A percentile compares a stretch with the other conserved stretches of the same genome.
phyloP scores from a whole-genome alignment of 2,888 invertebrate genomes.

The Limnephilus auricula region DNA sequence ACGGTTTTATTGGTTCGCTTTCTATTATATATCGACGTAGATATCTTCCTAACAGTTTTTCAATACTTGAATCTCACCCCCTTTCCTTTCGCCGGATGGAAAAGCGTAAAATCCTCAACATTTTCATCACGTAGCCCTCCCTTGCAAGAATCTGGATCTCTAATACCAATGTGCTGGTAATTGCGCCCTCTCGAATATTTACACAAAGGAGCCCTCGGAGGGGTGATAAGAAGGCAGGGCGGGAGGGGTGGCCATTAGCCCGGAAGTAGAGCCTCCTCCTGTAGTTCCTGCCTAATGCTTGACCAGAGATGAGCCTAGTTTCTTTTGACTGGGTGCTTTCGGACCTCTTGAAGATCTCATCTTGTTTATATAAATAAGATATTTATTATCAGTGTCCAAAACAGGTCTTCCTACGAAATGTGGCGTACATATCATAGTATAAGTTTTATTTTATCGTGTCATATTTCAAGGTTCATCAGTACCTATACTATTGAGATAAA shows the following conservation, averaged over 20 bases:
- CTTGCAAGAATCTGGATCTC: not conserved
- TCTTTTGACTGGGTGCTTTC: conserved; percentile 24
- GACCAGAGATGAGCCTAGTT: not conserved
- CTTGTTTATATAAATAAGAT: not conserved
- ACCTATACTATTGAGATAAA: too few relatives aligned
- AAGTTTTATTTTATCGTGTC: too few relatives aligned
- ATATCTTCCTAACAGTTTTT: not conserved
- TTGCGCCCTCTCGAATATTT: conserved; percentile 29
- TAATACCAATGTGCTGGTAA: conserved; percentile 13
- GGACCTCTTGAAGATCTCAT: not conserved
- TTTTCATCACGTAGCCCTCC: conserved; percentile 2
- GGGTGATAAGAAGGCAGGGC: conserved; percentile 5
- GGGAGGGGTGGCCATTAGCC: conserved; percentile 4
- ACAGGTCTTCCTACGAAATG: not conserved
- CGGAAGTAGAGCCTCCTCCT: not conserved
- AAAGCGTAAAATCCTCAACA: not conserved
- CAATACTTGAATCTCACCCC: not conserved
- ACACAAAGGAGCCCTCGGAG: conserved; percentile 36
- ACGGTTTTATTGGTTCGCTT: not conserved
- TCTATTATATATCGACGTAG: not conserved
- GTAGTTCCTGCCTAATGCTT: not conserved
- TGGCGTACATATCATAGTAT: too few relatives aligned
- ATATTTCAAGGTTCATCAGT: too few relatives aligned
- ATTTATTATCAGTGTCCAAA: not conserved
- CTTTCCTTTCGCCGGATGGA: not conserved